Conservation (phyloP, 2,888 invertebrate species). For the Andricus quercusramuli region DNA sequence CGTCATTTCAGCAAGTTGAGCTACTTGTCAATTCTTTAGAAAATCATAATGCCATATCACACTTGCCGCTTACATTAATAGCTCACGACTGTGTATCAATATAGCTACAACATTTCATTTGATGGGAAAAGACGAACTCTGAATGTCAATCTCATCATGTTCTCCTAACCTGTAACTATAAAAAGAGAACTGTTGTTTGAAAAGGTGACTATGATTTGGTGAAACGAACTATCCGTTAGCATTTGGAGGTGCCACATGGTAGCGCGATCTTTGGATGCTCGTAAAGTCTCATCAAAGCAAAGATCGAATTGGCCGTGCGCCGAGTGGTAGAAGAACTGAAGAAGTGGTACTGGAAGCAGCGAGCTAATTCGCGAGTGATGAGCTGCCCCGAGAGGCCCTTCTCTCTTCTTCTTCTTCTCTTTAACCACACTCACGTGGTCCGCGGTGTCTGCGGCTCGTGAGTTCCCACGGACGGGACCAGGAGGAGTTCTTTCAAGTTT, state of each 20-base stretch:
- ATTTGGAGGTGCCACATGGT: slow-evolving; percentile 56
- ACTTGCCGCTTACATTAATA: not conserved
- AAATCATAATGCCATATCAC: not conserved
- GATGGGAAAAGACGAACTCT: not conserved
- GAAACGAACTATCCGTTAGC: slow-evolving; percentile 59
- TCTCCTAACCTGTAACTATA: not conserved
- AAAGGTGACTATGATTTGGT: not conserved
- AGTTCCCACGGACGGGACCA: slow-evolving; percentile 73
- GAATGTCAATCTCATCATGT: not conserved
- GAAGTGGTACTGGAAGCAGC: slow-evolving; percentile 62
- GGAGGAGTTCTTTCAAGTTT: slow-evolving; percentile 74
- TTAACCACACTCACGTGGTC: slow-evolving; percentile 53
- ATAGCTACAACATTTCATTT: not conserved
- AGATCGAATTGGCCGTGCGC: slow-evolving; percentile 63
- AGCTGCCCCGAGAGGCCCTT: slow-evolving; percentile 57
- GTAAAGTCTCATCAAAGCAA: slow-evolving; percentile 69
- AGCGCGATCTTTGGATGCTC: slow-evolving; percentile 54
- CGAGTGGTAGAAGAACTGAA: slow-evolving; percentile 49
- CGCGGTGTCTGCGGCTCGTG: slow-evolving; percentile 66
- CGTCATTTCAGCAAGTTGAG: too few relatives aligned
- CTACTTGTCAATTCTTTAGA: too few relatives aligned
- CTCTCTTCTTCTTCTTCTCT: slow-evolving; percentile 38
- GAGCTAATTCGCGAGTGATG: slow-evolving; percentile 72
- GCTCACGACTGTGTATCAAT: not conserved
- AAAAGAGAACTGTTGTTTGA: not conserved